Base-by-base conservation (phyloP, 2,888 invertebrate genomes). In the Oscheius myriophilus region DNA sequence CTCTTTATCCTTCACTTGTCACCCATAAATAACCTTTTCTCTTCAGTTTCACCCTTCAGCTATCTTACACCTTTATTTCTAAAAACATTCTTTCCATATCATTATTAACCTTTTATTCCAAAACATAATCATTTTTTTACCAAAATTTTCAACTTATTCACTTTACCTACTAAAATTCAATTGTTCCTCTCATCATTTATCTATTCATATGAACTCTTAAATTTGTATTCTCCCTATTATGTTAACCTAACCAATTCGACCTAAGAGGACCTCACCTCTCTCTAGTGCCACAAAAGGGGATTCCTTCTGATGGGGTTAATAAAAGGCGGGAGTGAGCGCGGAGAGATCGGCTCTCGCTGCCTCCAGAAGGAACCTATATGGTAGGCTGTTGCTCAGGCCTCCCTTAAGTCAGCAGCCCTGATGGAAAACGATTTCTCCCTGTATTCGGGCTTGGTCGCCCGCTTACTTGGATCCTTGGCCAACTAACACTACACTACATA, bases 401-500 rank as follows among this genome's bases (percentile, higher is more conserved):
- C 49, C 21, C 49, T 33, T 33, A 33, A 33, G 33, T 33, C 49
- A 49, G 49, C 49, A 49, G 49, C 49, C 49, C 49, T 49, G 49
- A 21, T 18, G 21, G 21, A 49, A 18, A n/a, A 49, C 18, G 18
- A 49, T 21, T 49, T 21, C 18, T 49, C n/a, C 49, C 21, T n/a
- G 18, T 49, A 4, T 49, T 6, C n/a, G 49, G 49, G 11, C n/a
- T 18, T 49, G 49, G 49, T 21, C 18, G 21, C 11, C 49, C 49
- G 33, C 3, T 9, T 6, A 33, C 33, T 33, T 33, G 33, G 33
- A 33, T 33, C 9, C 3, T 9, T 33, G 33, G 49, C 49, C 49
- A 49, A 3, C n/a, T 18, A 49, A 49, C 49, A 49, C 3, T 9
- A 18, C 21, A 6, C 6, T 9, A 33, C 33, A 33, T 33, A 33